Evolutionary conservation across 2,888 invertebrate species (phyloP).

Genomic region (Scaptomyza tumidula): DNA sequence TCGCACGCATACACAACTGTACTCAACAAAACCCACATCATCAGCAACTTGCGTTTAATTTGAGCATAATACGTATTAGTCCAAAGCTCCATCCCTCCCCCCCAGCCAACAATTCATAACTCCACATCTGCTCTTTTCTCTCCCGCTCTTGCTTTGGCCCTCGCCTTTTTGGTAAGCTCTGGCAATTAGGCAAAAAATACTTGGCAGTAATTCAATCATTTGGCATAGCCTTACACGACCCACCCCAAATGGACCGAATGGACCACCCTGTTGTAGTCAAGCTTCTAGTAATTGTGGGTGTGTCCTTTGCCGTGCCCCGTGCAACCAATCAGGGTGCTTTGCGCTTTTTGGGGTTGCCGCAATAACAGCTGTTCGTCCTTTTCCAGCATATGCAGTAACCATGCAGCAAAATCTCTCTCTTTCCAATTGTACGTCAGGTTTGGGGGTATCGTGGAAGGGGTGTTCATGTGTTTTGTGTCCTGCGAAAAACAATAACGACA

Average conservation of each 20-base stretch:
- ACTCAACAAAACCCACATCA: conserved; percentile 22
- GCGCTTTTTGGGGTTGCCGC: conserved; percentile 43
- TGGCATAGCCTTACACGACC: conserved; percentile 63
- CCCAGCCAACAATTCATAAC: not conserved
- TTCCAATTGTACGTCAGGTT: not conserved
- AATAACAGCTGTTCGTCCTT: conserved; percentile 54
- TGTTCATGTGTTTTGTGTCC: not conserved
- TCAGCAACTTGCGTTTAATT: conserved; percentile 37
- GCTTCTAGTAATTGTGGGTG: conserved; percentile 34
- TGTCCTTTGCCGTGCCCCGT: conserved; percentile 32
- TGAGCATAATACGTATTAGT: conserved; percentile 39
- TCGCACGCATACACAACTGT: conserved; percentile 61
- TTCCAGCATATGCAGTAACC: conserved; percentile 29
- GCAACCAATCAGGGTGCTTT: conserved; percentile 54
- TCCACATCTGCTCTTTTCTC: too few species aligned
- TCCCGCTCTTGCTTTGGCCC: too few species aligned
- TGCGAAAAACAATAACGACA: conserved; percentile 43
- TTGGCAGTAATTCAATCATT: conserved; percentile 79
- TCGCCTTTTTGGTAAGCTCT: conserved; percentile 26
- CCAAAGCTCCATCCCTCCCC: not conserved
- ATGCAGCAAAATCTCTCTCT: not conserved
- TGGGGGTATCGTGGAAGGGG: not conserved
- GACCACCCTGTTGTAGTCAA: conserved; percentile 10
- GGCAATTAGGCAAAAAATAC: conserved; percentile 75
- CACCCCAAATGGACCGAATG: conserved; percentile 13